A percentile compares a stretch with the other conserved stretches of the same genome.
phyloP scores from a whole-genome alignment of 2,113 vertebrate genomes.

The Andinoacara biseriatus region DNA sequence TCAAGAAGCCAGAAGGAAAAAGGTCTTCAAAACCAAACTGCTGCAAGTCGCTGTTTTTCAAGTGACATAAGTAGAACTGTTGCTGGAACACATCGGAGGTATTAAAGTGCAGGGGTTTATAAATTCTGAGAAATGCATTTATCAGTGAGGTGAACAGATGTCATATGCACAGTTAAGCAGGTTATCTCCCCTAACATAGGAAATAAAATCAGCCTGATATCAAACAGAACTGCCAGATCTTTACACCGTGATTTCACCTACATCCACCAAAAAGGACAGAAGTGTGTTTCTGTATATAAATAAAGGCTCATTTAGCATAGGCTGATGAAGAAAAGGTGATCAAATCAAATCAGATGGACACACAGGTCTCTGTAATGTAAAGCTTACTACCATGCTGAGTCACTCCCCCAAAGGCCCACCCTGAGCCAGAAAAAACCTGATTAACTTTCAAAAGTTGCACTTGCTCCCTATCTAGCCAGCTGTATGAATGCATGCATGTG shows the following conservation, averaged over 20 bases:
- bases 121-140: not conserved
- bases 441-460: not conserved
- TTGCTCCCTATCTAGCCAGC: not conserved
- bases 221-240: not conserved
- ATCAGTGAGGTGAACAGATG: not conserved
- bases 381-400: not conserved
- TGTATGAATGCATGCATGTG: not conserved
- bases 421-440: not conserved
- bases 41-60: not conserved
- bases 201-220: not conserved
- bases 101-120: not conserved
- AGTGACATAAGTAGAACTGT: not conserved
- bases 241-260: not conserved
- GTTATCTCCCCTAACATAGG: not conserved
- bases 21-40: not conserved
- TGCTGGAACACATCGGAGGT: not conserved
- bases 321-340: not conserved
- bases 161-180: not conserved
- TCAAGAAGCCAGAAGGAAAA: not conserved
- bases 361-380: accelerated
- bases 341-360: not conserved
- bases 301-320: not conserved
- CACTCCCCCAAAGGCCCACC: no score
- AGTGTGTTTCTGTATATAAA: not conserved
- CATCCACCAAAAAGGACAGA: not conserved